Conservation (phyloP, 2,113 vertebrate genomes). For the Ifrita kowaldi region DNA sequence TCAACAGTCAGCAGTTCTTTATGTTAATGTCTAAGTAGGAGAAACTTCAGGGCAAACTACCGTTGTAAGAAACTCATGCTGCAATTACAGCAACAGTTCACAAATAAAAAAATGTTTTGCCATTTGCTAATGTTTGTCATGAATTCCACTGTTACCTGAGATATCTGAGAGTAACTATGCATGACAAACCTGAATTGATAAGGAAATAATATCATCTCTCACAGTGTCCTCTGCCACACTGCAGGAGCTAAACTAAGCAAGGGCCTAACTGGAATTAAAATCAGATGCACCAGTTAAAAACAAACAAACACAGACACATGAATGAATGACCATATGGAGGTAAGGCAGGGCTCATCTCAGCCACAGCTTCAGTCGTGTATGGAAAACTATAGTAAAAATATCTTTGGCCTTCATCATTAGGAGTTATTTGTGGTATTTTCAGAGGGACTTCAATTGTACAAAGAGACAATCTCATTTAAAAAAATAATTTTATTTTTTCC, state of each 20-base stretch:
- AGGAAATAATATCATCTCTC: neutral
- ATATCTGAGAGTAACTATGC: neutral
- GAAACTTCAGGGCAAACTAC: neutral
- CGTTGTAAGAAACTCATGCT: neutral
- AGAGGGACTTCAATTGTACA: neutral
- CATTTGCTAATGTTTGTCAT: neutral
- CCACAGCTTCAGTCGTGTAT: neutral
- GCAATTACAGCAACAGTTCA: neutral
- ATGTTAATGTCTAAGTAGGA: neutral
- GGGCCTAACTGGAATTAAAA: neutral
- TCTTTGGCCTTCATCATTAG: neutral
- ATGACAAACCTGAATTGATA: neutral
- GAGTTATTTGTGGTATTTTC: neutral
- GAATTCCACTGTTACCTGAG: neutral
- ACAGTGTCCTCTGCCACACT: neutral
- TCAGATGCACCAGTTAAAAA: neutral
- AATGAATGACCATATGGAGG: neutral
- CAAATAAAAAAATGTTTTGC: neutral
- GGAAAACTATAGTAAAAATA: neutral
- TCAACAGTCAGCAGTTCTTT: neutral
- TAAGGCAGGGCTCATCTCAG: neutral
- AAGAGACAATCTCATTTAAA: neutral
- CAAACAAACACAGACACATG: neutral
- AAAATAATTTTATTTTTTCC: slow-evolving; percentile 41
- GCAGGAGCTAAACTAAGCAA: neutral